Percentiles rank a stretch among this genome's conserved stretches.
phyloP scores from a whole-genome alignment of 23 tunicate genomes.

The Halocynthia roretzi region DNA sequence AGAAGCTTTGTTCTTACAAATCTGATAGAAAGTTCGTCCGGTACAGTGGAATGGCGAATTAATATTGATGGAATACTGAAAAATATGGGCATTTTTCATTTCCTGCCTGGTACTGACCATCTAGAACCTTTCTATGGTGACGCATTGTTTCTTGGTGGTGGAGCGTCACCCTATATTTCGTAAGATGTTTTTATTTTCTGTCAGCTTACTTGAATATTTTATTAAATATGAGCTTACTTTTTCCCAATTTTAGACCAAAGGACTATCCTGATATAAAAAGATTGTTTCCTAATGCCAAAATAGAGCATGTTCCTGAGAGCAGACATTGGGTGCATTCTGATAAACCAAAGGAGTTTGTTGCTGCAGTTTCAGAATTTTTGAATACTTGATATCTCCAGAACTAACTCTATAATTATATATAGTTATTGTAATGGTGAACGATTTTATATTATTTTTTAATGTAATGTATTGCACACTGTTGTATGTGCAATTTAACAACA shows the following conservation, averaged over 20 bases:
- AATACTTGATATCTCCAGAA: neutral
- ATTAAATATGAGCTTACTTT: neutral
- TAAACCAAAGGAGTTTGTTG: conserved; percentile 58
- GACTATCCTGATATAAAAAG: conserved; percentile 46
- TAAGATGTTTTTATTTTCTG: neutral
- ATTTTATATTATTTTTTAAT: neutral
- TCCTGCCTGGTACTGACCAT: neutral
- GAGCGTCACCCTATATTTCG: conserved; percentile 29
- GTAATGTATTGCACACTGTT: too few relatives aligned
- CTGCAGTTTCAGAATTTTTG: conserved; percentile 21
- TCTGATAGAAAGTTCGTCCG: conserved; percentile 16
- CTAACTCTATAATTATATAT: too few relatives aligned
- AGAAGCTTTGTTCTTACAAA: conserved; percentile 48
- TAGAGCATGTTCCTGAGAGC: conserved; percentile 57
- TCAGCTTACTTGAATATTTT: too few relatives aligned
- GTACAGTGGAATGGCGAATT: conserved; percentile 43
- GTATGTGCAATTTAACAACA: too few relatives aligned
- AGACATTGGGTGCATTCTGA: conserved; percentile 90
- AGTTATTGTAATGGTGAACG: too few relatives aligned
- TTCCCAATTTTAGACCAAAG: conserved; percentile 12
- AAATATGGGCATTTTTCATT: neutral
- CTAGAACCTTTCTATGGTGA: conserved; percentile 23
- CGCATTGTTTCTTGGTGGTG: conserved; percentile 48
- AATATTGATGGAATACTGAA: conserved; percentile 31
- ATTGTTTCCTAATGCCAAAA: conserved; percentile 42